phyloP scores from a whole-genome alignment of 2,113 vertebrate genomes.

The Trichechus manatus region DNA sequence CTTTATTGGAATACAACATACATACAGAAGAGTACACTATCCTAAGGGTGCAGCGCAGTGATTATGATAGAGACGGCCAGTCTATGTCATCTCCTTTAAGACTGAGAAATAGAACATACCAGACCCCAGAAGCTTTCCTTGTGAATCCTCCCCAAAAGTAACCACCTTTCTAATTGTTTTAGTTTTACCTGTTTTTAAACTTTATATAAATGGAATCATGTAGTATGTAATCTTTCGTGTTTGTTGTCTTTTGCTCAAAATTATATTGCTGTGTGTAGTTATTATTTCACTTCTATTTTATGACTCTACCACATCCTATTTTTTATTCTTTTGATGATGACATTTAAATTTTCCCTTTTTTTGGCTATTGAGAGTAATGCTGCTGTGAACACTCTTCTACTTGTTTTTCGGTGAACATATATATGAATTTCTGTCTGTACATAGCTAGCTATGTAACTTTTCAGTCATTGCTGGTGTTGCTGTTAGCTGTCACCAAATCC shows the following conservation, averaged over 20 bases:
- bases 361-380: neutral
- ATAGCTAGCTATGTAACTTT: neutral
- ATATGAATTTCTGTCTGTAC: neutral
- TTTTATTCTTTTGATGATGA: neutral
- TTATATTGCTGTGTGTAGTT: neutral
- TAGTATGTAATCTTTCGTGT: rapidly evolving
- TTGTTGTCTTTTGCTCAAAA: neutral
- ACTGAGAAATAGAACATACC: too few relatives aligned
- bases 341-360: too few relatives aligned
- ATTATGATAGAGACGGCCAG: neutral
- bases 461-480: rapidly evolving
- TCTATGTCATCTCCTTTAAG: neutral
- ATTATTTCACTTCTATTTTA: too few relatives aligned
- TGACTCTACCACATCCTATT: rapidly evolving
- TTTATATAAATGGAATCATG: too few relatives aligned
- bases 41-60: too few relatives aligned
- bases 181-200: too few relatives aligned
- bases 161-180: neutral
- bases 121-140: neutral
- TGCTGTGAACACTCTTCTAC: neutral
- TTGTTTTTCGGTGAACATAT: neutral
- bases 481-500: too few relatives aligned
- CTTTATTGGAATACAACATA: too few relatives aligned
- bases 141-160: neutral
- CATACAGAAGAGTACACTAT: neutral